A percentile compares a stretch with the other conserved stretches of the same genome.
These are phyloP conservation scores for Megatriorchis doriae DNA, from an alignment of 2,113 vertebrate species.

Conservation along the genomic window DNA sequence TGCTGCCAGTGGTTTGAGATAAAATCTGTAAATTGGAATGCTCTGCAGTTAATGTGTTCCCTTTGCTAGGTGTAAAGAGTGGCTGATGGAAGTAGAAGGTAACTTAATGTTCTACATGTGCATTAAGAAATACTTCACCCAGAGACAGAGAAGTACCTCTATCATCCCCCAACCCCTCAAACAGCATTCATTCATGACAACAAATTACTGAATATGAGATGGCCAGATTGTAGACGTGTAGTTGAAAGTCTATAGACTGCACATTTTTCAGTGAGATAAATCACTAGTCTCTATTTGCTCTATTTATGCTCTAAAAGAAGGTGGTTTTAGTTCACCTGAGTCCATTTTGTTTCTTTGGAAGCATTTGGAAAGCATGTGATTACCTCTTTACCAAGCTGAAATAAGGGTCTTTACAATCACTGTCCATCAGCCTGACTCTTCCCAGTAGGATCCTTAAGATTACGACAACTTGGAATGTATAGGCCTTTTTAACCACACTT, in stretches of 20 bases:
- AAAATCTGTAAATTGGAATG: background rate
- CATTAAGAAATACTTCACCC: background rate
- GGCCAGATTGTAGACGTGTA: background rate
- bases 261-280: background rate
- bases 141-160: background rate
- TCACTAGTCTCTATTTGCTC: no score
- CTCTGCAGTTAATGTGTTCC: background rate
- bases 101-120: background rate
- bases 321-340: background rate
- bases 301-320: background rate
- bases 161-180: background rate
- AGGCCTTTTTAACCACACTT: background rate
- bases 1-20: background rate
- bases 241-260: background rate
- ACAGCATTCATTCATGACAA: background rate
- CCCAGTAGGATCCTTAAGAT: background rate
- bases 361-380: background rate
- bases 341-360: background rate
- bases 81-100: background rate
- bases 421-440: background rate
- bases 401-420: background rate
- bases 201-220: background rate
- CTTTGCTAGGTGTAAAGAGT: background rate
- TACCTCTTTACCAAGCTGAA: background rate
- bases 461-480: background rate